phyloP scores from a whole-genome alignment of 1,140 invertebrate species.

The Hylaeus anthracinus region DNA sequence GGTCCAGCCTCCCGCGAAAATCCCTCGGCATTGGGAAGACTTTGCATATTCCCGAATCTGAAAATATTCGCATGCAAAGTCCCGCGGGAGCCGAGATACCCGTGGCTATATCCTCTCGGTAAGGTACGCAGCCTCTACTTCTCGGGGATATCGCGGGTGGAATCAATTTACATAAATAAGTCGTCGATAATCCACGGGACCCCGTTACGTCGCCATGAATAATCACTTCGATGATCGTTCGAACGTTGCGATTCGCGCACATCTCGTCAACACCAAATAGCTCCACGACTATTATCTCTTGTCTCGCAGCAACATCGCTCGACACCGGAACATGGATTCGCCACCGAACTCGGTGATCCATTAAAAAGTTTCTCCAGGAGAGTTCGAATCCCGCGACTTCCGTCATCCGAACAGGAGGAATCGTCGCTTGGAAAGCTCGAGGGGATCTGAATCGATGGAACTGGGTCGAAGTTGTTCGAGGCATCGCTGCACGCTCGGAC shows the following conservation, averaged over 20 bases:
- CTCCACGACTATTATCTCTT: too few species aligned
- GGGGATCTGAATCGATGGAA: constrained; percentile 54
- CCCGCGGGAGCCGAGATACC: constrained; percentile 62
- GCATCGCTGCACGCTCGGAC: constrained; percentile 17
- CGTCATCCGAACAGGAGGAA: constrained; percentile 1
- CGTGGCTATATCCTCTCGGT: constrained; percentile 42
- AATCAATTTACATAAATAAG: constrained; percentile 46
- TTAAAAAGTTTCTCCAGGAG: constrained; percentile 32
- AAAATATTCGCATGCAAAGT: constrained; percentile 74
- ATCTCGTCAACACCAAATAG: too few species aligned
- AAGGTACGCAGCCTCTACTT: not conserved
- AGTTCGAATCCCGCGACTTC: constrained; percentile 33
- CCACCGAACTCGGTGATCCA: not conserved
- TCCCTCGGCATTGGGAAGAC: constrained; percentile 48
- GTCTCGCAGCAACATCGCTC: too few species aligned
- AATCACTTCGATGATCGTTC: not conserved
- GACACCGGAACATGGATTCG: too few species aligned
- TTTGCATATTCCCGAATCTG: constrained; percentile 79
- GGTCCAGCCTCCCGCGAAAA: constrained; percentile 4
- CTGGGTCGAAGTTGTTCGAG: constrained; percentile 41
- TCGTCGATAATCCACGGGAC: constrained; percentile 19
- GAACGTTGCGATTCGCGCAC: not conserved
- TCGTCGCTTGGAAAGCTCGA: constrained; percentile 29
- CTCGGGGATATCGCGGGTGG: constrained; percentile 3
- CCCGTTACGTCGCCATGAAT: not conserved